These are phyloP conservation scores for Sebastes jordani DNA, from an alignment of 2,797 vertebrate species.

Conservation along the genomic window DNA sequence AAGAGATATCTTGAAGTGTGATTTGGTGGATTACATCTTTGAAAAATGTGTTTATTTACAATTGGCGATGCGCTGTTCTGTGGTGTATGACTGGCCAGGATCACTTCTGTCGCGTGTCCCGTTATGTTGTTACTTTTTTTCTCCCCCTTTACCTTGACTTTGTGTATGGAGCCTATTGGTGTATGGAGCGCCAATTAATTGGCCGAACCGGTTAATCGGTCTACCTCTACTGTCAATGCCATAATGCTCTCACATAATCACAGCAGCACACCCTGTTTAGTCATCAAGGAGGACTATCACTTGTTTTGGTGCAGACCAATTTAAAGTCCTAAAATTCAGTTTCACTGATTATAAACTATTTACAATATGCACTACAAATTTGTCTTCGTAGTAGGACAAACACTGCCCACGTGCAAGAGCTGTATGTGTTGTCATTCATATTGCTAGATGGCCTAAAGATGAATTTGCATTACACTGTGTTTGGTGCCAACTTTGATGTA, in stretches of 20 bases:
- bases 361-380: background rate
- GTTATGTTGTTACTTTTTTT: too few relatives aligned
- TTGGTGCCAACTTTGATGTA: background rate
- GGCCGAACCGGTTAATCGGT: too few relatives aligned
- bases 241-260: background rate
- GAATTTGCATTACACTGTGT: background rate
- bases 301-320: background rate
- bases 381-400: background rate
- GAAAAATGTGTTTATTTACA: too few relatives aligned
- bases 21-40: too few relatives aligned
- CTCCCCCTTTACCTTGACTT: too few relatives aligned
- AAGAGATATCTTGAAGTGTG: too few relatives aligned
- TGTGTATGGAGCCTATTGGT: too few relatives aligned
- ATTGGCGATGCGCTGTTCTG: too few relatives aligned
- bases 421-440: background rate
- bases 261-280: background rate
- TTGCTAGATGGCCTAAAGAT: background rate
- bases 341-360: background rate
- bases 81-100: too few relatives aligned
- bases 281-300: background rate
- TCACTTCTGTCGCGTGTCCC: too few relatives aligned
- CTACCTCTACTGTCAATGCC: background rate
- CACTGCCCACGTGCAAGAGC: background rate
- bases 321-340: background rate
- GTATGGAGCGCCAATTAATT: too few relatives aligned